Percentiles rank a stretch among this genome's conserved stretches.
phyloP scores from a whole-genome alignment of 2,113 vertebrate genomes.

The Enhydra lutris region DNA sequence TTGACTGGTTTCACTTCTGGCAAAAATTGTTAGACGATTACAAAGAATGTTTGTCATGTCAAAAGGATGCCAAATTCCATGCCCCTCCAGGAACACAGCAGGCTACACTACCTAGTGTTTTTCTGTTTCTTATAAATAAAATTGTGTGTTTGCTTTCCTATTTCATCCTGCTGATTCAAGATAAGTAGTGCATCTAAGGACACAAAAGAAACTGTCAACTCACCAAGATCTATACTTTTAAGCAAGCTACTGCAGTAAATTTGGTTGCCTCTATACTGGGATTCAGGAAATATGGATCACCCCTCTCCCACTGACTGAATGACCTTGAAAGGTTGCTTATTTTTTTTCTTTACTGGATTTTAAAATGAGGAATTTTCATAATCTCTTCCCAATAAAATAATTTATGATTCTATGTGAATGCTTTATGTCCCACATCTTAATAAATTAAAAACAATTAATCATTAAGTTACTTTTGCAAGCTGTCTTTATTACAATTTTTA shows the following conservation, averaged over 20 bases:
- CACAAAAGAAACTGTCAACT: not conserved
- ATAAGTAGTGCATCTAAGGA: not conserved
- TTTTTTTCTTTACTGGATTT: not conserved
- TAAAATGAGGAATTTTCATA: not conserved
- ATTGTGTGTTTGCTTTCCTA: not conserved
- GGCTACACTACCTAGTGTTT: not conserved
- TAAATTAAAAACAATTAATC: not conserved
- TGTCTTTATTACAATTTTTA: not conserved
- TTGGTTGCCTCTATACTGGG: not conserved
- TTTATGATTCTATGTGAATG: not conserved
- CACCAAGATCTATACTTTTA: not conserved
- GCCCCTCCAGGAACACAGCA: not conserved
- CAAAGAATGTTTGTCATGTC: not conserved
- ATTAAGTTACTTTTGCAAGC: not conserved
- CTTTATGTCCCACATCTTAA: not conserved
- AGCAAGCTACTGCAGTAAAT: not conserved
- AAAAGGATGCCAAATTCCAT: not conserved
- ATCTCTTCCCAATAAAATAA: not conserved
- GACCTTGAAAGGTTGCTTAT: not conserved
- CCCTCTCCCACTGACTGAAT: not conserved
- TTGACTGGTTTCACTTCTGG: not conserved
- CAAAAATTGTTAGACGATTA: not conserved
- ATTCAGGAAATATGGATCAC: not conserved
- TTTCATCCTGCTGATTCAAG: slow-evolving; percentile 27
- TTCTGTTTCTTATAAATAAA: slow-evolving; percentile 9